Conservation (phyloP, 1,140 invertebrate genomes). For the Heliothis subflexa region DNA sequence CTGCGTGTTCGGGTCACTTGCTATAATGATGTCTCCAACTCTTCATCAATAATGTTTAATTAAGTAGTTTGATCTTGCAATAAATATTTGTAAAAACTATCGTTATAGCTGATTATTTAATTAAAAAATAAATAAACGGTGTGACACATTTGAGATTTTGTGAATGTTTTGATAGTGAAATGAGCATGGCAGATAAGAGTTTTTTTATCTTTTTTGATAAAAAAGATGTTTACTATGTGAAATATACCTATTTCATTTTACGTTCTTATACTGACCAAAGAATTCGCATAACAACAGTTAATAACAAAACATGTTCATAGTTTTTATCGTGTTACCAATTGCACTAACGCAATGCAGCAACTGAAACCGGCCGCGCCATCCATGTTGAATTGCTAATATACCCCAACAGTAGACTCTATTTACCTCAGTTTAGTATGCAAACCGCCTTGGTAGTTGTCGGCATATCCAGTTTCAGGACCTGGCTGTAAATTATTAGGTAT, state of each 20-base stretch:
- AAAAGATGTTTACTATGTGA: conserved; percentile 5
- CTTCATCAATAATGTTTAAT: conserved; percentile 13
- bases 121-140: conserved; percentile 22
- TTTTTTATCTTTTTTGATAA: conserved; percentile 8
- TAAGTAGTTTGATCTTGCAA: conserved; percentile 17
- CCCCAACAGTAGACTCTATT: conserved; percentile 26
- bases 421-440: conserved; percentile 42
- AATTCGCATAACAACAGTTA: conserved; percentile 2
- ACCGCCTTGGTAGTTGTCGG: not conserved
- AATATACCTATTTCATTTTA: not conserved
- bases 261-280: not conserved
- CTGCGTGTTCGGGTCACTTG: conserved; percentile 4
- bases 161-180: conserved; percentile 17
- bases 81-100: not conserved
- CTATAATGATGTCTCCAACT: conserved; percentile 7
- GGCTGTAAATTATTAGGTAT: conserved; percentile 41
- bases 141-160: conserved; percentile 22
- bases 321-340: conserved; percentile 11
- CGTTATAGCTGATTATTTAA: conserved; percentile 12
- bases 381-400: conserved; percentile 19
- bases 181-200: not conserved
- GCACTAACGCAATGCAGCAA: not conserved
- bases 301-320: not conserved
- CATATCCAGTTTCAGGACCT: conserved; percentile 45
- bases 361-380: not conserved